Evolutionary conservation across 2,113 vertebrate genomes (phyloP).

Genomic region (Pseudopipra pipra): DNA sequence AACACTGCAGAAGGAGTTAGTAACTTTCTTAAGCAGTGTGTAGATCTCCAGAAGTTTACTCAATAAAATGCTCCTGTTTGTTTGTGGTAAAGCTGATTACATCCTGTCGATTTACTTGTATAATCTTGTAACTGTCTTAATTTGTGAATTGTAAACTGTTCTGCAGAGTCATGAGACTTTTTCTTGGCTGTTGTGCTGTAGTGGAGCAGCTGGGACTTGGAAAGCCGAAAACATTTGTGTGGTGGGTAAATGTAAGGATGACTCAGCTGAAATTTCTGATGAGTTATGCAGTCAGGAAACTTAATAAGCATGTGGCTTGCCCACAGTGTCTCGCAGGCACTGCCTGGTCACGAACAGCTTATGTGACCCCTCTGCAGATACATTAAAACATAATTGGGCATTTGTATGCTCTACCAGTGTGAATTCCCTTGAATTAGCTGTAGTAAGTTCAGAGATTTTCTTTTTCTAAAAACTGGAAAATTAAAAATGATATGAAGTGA

Average conservation of each 20-base stretch:
- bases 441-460: neutral
- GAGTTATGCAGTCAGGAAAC: neutral
- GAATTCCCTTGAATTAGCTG: neutral
- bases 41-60: neutral
- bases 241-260: conserved; percentile 32
- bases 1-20: neutral
- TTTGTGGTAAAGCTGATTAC: neutral
- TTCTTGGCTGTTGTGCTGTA: neutral
- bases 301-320: neutral
- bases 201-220: neutral
- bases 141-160: neutral
- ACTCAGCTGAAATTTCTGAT: conserved; percentile 41
- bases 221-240: neutral
- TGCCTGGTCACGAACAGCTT: neutral
- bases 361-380: neutral
- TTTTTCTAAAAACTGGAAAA: neutral
- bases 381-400: neutral
- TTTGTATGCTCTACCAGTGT: neutral
- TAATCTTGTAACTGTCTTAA: neutral
- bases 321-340: accelerated
- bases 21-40: neutral
- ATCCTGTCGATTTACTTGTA: neutral
- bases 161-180: conserved; percentile 1
- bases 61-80: neutral
- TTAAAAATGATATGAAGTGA: accelerated